These are phyloP conservation scores for Theristus sp. DNA, from an alignment of 2,888 invertebrate species.

Conservation along the genomic window DNA sequence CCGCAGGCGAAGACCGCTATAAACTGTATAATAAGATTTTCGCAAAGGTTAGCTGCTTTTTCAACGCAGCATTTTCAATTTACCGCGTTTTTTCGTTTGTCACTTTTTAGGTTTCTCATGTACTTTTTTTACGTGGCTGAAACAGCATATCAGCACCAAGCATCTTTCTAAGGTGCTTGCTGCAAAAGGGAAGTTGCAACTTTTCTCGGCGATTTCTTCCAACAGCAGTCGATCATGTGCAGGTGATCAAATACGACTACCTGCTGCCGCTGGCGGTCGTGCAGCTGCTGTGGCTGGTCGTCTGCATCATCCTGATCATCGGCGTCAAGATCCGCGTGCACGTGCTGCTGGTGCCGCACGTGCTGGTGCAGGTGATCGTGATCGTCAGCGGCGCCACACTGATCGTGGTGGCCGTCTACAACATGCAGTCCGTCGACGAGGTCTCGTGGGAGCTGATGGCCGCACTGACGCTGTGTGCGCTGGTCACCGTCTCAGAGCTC, in stretches of 20 bases:
- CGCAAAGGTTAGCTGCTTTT: neutral
- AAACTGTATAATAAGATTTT: neutral
- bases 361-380: neutral
- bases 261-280: neutral
- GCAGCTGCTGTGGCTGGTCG: neutral
- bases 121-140: too few relatives aligned
- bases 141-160: too few relatives aligned
- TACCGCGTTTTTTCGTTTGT: too few relatives aligned
- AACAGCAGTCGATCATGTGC: neutral
- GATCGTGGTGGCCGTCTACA: neutral
- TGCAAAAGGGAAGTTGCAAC: neutral
- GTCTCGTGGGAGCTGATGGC: neutral
- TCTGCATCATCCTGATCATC: neutral
- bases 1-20: neutral
- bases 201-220: neutral
- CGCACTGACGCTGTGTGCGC: neutral
- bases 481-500: neutral
- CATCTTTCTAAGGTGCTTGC: too few relatives aligned
- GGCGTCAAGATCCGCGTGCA: neutral
- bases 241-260: slow-evolving; percentile 1
- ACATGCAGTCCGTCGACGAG: neutral
- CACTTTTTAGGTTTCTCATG: too few relatives aligned
- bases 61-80: too few relatives aligned
- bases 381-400: neutral
- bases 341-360: neutral